These are phyloP conservation scores for Ceratoteleas bidentatus DNA, from an alignment of 1,140 invertebrate species.

Conservation along the genomic window DNA sequence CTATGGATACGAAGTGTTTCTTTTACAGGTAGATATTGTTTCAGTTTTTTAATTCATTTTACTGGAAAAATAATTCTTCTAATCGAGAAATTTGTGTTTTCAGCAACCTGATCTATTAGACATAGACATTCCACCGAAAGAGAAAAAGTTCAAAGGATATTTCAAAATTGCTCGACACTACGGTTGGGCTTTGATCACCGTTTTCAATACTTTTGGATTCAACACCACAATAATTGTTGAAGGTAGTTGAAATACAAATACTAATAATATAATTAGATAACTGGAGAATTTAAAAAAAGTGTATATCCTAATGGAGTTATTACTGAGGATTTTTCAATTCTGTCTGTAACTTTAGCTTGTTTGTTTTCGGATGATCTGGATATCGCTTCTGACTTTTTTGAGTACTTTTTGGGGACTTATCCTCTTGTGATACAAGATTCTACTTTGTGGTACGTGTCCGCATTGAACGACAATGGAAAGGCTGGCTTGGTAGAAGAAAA, in stretches of 20 bases:
- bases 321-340: too few relatives aligned
- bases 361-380: slow-evolving; percentile 98
- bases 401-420: slow-evolving; percentile 96
- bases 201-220: slow-evolving; percentile 91
- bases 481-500: slow-evolving; percentile 89
- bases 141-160: slow-evolving; percentile 97
- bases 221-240: slow-evolving; percentile 96
- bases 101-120: slow-evolving; percentile 95
- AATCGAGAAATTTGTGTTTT: slow-evolving; percentile 52
- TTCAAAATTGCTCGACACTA: slow-evolving; percentile 99
- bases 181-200: slow-evolving; percentile 96
- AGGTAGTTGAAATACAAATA: slow-evolving; percentile 83
- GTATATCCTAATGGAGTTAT: too few relatives aligned
- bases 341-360: too few relatives aligned
- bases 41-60: too few relatives aligned
- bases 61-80: too few relatives aligned
- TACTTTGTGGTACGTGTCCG: slow-evolving; percentile 94
- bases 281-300: too few relatives aligned
- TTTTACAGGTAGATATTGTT: slow-evolving; percentile 85
- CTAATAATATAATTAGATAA: too few relatives aligned
- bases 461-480: slow-evolving; percentile 99
- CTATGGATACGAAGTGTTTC: slow-evolving; percentile 89
- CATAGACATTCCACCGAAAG: slow-evolving; percentile 91
- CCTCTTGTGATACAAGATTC: slow-evolving; percentile 90
- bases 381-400: slow-evolving; percentile 97